A percentile compares a stretch with the other conserved stretches of the same genome.
These are phyloP conservation scores for Ambastaia sidthimunki DNA, from an alignment of 2,797 vertebrate species.

Conservation along the genomic window DNA sequence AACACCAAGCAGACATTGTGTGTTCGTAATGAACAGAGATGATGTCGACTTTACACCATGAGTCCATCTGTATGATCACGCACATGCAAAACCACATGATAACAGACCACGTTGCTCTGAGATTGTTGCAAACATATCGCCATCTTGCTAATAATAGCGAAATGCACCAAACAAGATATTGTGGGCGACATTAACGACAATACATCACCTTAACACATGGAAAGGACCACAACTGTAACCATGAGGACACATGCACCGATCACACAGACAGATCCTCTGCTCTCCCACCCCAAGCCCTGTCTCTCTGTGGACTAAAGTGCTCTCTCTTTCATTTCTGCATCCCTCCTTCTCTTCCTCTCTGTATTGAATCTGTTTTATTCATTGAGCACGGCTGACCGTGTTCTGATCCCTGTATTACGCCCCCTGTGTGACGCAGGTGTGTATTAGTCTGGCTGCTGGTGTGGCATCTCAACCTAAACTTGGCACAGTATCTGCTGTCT, in stretches of 20 bases:
- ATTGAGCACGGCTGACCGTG: constrained; percentile 67
- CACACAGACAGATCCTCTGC: constrained; percentile 75
- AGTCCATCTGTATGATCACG: constrained; percentile 13
- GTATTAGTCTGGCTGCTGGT: constrained; percentile 92
- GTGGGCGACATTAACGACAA: constrained; percentile 50
- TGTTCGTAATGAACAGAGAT: constrained; percentile 33
- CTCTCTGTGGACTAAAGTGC: constrained; percentile 78
- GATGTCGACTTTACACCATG: constrained; percentile 38
- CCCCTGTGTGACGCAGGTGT: constrained; percentile 98
- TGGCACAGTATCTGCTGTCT: constrained; percentile 82
- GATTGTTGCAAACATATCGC: constrained; percentile 48
- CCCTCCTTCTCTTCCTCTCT: constrained; percentile 68
- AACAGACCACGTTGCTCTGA: constrained; percentile 30
- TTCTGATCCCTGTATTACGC: constrained; percentile 89
- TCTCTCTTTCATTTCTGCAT: constrained; percentile 66
- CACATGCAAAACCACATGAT: constrained; percentile 50
- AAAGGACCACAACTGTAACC: constrained; percentile 75
- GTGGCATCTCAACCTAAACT: constrained; percentile 90
- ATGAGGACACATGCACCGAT: constrained; percentile 80
- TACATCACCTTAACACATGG: constrained; percentile 66
- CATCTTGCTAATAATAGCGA: constrained; percentile 36
- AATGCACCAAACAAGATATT: constrained; percentile 44
- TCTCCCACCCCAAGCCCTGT: constrained; percentile 67
- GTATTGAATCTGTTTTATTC: constrained; percentile 65
- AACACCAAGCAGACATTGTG: constrained; percentile 22